These are phyloP conservation scores for Hyposoter didymator DNA, from an alignment of 2,888 invertebrate genomes.

Conservation along the genomic window DNA sequence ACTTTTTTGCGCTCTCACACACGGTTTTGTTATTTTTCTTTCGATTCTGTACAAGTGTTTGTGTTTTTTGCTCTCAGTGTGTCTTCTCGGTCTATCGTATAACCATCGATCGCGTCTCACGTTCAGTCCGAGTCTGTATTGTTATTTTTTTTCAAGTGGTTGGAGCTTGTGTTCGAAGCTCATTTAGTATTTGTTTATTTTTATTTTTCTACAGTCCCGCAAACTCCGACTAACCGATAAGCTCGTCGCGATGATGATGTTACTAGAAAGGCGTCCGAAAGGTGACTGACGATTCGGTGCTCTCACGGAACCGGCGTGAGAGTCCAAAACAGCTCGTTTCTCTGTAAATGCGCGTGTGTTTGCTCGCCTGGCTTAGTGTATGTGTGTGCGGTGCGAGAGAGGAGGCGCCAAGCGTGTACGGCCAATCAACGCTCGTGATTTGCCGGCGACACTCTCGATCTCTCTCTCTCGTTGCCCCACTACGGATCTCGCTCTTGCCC, in stretches of 20 bases:
- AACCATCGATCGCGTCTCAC: slow-evolving; percentile 56
- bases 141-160: slow-evolving; percentile 10
- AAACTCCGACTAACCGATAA: slow-evolving; percentile 57
- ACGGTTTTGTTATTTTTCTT: slow-evolving; percentile 6
- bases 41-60: neutral
- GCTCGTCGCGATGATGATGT: slow-evolving; percentile 66
- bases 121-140: slow-evolving; percentile 23
- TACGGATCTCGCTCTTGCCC: neutral
- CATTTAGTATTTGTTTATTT: neutral
- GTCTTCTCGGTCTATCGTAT: slow-evolving; percentile 36
- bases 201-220: slow-evolving; percentile 38
- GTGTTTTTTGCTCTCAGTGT: slow-evolving; percentile 16
- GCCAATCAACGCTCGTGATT: slow-evolving; percentile 68
- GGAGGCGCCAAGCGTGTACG: slow-evolving; percentile 69
- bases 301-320: slow-evolving; percentile 66
- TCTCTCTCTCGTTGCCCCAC: slow-evolving; percentile 14
- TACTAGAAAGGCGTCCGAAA: slow-evolving; percentile 79
- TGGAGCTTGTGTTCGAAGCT: neutral
- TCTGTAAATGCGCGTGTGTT: slow-evolving; percentile 18
- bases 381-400: slow-evolving; percentile 62
- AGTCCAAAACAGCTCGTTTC: slow-evolving; percentile 66
- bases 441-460: slow-evolving; percentile 48
- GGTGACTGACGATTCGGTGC: slow-evolving; percentile 75
- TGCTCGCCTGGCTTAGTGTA: neutral
- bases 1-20: slow-evolving; percentile 48